Evolutionary conservation across 2,797 vertebrate species (phyloP), one percentile per base, ranked within the genome.

Genomic region (Fistularia tabacaria): DNA sequence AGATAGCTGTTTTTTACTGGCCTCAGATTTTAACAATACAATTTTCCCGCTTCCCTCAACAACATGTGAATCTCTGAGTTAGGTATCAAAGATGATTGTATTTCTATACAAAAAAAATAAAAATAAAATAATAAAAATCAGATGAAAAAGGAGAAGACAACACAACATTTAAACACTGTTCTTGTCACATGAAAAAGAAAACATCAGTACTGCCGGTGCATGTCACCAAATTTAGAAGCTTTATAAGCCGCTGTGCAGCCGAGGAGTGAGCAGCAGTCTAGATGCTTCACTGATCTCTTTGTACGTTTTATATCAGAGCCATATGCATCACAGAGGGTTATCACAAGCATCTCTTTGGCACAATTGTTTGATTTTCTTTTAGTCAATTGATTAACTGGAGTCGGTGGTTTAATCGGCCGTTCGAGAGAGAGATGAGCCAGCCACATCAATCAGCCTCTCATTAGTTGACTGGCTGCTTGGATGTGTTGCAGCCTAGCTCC

Each of bases 401-500:
- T 46, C 51, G 8, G 7, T 13, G 15, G 46, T 57, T 69, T 50
- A 57, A 62, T 45, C 36, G 38, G 54, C 51, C 0, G 12, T 50
- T 53, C 0, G 1, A 53, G 6, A 41, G 6, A 25, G 43, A 38
- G 46, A 49, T 0, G 38, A 54, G 45, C 59, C 59, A 8, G 7
- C 54, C 49, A 65, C 49, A n/a, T n/a, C n/a, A 15, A 49, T 47
- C 73, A 51, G 7, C 37, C n/a, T 52, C 52, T 70, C 57, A 47
- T 68, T 53, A 52, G 39, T 46, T n/a, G 50, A 37, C 8, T 9
- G 46, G 14, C 52, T 51, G 42, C 8, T 54, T 5, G 49, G 11
- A 15, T 3, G 58, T 40, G 0, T 53, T 58, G 8, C 36, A 47
- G 55, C 54, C 76, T 13, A 76, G 71, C 64, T 86, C 83, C 50